Evolutionary conservation across 2,113 vertebrate species (phyloP), one percentile per base, ranked within the genome.

Genomic region (Hippocampus comes): DNA sequence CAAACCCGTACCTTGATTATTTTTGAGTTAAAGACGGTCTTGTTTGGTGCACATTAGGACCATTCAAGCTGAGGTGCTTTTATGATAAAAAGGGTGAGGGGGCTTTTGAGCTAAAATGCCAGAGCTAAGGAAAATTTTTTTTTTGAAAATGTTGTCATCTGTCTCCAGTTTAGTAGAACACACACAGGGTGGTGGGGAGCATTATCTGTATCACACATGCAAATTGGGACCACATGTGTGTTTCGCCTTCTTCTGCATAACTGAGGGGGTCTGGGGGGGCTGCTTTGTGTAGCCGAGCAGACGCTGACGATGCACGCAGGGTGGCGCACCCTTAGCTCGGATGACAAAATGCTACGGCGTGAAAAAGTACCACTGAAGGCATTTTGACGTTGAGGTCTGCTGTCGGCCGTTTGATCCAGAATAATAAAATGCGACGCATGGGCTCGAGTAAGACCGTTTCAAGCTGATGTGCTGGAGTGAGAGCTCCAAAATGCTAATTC

Each of bases 271-370:
- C 74, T 27, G 30, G 63, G 61, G 71, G 55, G 56, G 49, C 74
- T 70, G 72, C 60, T 73, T 81, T 5, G 66, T 75, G 78, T 49
- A 42, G 74, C 66, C 23, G 51, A 80, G 73, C 76, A 79, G 82
- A 67, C 73, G 76, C 84, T 87, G 85, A 84, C 79, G 66, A 46
- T 69, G 84, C 85, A 80, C 72, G 65, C 38, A 9, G 73, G 79
- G 73, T 73, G 84, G 71, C 80, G 75, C 63, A 23, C 63, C 18
- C 69, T 70, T 61, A 72, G 79, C 75, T 65, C 38, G 74, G 61
- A 57, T 82, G 82, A 89, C 82, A 86, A 87, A 87, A 87, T 71
- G 86, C 63, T 75, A 72, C 48, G 20, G 78, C 42, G 55, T 76
- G 72, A 80, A 84, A 83, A 80, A 75, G 61, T 79, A 76, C 79